A percentile compares a stretch with the other conserved stretches of the same genome.
Conservation (phyloP, 2,113 vertebrate genomes). For the Hemicordylus capensis region DNA sequence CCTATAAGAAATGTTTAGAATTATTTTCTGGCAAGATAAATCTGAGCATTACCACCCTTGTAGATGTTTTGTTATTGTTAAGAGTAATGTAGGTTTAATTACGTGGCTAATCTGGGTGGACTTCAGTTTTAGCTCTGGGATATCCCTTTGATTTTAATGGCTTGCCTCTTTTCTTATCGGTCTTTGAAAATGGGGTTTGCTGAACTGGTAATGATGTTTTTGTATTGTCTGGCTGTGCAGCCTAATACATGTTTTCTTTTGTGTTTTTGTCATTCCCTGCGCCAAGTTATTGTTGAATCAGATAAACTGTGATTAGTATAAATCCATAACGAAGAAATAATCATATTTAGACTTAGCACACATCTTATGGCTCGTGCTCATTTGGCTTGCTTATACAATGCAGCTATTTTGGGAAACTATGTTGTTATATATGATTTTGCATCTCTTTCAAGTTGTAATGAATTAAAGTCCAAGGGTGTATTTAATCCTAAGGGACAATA, state of each 20-base stretch:
- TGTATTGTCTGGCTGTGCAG: slow-evolving; percentile 18
- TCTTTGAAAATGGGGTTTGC: slow-evolving; percentile 43
- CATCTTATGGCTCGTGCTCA: neutral
- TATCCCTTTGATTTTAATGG: slow-evolving; percentile 50
- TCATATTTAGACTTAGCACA: neutral
- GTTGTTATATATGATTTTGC: neutral
- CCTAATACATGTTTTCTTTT: neutral
- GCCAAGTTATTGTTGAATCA: slow-evolving; percentile 26
- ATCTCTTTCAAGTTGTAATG: neutral
- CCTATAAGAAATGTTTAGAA: slow-evolving; percentile 1
- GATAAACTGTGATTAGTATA: slow-evolving; percentile 8
- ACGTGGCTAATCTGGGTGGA: slow-evolving; percentile 22
- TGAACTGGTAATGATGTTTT: slow-evolving; percentile 31
- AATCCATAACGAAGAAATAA: slow-evolving; percentile 27
- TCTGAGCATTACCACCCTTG: accelerated
- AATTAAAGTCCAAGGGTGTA: neutral
- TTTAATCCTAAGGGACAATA: too few species aligned
- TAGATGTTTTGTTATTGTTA: slow-evolving; percentile 37
- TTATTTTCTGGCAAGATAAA: slow-evolving; percentile 7
- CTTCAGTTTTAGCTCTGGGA: slow-evolving; percentile 40
- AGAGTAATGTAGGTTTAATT: slow-evolving; percentile 34
- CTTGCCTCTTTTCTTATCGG: slow-evolving; percentile 25
- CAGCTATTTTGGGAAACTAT: neutral
- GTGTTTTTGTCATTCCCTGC: neutral
- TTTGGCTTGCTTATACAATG: slow-evolving; percentile 13